Base-by-base conservation (phyloP, 2,888 invertebrate species). In the Phyllotreta striolata region DNA sequence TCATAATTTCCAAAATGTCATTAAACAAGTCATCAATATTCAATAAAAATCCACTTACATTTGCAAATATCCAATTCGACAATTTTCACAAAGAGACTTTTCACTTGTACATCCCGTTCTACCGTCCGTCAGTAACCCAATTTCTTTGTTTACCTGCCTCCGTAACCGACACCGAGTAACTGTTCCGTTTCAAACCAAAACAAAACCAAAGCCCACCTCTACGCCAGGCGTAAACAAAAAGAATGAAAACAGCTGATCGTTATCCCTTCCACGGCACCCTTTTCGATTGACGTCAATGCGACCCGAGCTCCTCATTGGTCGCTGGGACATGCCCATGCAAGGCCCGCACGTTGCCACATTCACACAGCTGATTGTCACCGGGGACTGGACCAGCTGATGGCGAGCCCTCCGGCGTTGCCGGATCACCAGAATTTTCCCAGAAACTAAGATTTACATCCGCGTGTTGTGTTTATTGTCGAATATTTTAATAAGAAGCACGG, bases 361-460 rank as follows among this genome's bases (percentile, higher is more conserved):
- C 71, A 73, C 24, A 24, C 77, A 77, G 77, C 76, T 77, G 77
- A 77, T 77, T 70, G 68, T 70, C 56, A 72, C 71, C 71, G 63
- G 58, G 57, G 52, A 41, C 55, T 41, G 62, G 52, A 67, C 77
- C 24, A 76, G 75, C 76, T 76, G 77, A 74, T 68, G 60, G 47
- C 3, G 24, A 47, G 40, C 1, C 38, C 14, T n/a, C 52, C 64
- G 57, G 14, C n/a, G 62, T 67, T 64, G 67, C 38, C 64, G 54
- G 40, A 49, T 61, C 57, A 60, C 46, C 55, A 52, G 47, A 51
- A 35, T 56, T 56, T 67, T 5, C 9, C 12, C 39, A 38, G 34
- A 10, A 12, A 1, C 13, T 13, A 12, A 9, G 41, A 55, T 40
- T 10, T 41, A 41, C 7, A 39, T 39, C 8, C 8, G 6, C 8